Evolutionary conservation across 2,888 invertebrate species (phyloP).

Genomic region (Euspilapteryx auroguttella): DNA sequence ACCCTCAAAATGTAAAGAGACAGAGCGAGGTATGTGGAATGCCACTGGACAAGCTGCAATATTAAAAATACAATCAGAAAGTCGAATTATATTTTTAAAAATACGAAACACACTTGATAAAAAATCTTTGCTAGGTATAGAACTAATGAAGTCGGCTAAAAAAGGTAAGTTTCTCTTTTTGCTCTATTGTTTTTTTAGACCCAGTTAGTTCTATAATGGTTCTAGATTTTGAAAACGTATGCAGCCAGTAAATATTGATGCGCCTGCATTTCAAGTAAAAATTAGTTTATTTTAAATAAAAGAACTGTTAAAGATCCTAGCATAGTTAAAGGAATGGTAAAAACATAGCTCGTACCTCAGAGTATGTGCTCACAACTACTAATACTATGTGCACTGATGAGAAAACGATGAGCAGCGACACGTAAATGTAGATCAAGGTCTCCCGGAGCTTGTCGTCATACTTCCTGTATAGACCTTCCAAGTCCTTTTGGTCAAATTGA

Average conservation of each 20-base stretch:
- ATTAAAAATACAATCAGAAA: constrained; percentile 14
- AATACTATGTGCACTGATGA: constrained; percentile 64
- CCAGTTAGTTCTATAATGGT: too few species aligned
- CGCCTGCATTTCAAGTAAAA: too few species aligned
- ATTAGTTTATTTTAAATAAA: too few species aligned
- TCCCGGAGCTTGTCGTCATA: constrained; percentile 79
- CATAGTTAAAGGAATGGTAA: constrained; percentile 15
- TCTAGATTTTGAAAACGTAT: too few species aligned
- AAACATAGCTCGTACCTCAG: constrained; percentile 19
- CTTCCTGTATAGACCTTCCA: constrained; percentile 73
- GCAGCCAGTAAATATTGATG: too few species aligned
- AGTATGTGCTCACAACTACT: constrained; percentile 50
- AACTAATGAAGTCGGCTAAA: too few species aligned
- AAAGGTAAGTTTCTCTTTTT: too few species aligned
- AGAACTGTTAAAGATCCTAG: too few species aligned
- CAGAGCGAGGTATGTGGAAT: constrained; percentile 35
- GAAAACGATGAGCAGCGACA: constrained; percentile 68
- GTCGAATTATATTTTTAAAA: constrained; percentile 42
- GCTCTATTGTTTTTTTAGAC: too few species aligned
- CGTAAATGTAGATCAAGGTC: constrained; percentile 76
- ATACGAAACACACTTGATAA: too few species aligned
- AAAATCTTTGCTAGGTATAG: too few species aligned
- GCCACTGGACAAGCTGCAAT: constrained; percentile 36
- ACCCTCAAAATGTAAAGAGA: constrained; percentile 40
- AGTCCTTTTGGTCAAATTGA: constrained; percentile 73